Evolutionary conservation across 1,140 invertebrate genomes (phyloP).

Genomic region (Bilobella aurantiaca): DNA sequence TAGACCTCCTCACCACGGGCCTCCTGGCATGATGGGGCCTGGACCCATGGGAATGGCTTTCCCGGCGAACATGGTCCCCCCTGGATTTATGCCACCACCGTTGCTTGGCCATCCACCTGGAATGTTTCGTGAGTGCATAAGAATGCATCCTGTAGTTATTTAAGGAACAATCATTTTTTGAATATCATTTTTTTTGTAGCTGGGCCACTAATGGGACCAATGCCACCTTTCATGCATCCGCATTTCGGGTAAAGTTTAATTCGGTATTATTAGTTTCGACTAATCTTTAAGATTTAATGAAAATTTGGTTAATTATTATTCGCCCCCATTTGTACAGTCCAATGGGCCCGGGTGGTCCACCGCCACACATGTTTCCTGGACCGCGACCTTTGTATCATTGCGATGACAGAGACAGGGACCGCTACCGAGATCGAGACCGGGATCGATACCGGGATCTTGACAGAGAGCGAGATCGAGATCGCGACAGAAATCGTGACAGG

Average conservation of each 20-base stretch:
- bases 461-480: too few species aligned
- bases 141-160: background rate
- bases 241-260: background rate
- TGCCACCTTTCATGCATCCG: background rate
- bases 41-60: conserved; percentile 3
- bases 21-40: conserved; percentile 10
- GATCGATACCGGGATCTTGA: conserved; percentile 1
- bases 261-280: background rate
- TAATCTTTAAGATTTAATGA: background rate
- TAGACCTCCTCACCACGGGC: conserved; percentile 6
- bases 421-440: too few species aligned
- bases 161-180: background rate
- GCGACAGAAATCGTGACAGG: background rate
- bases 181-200: background rate
- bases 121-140: conserved; percentile 15
- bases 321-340: conserved; percentile 1
- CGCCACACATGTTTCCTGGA: background rate
- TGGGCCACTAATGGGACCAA: conserved; percentile 10
- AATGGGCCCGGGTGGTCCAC: conserved; percentile 11
- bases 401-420: too few species aligned
- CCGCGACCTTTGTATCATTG: conserved; percentile 4
- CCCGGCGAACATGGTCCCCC: conserved; percentile 16
- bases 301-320: background rate
- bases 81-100: conserved; percentile 20
- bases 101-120: conserved; percentile 15